Evolutionary conservation across 2,797 vertebrate species (phyloP), one percentile per base, ranked within the genome.

Genomic region (Ficedula albicollis): DNA sequence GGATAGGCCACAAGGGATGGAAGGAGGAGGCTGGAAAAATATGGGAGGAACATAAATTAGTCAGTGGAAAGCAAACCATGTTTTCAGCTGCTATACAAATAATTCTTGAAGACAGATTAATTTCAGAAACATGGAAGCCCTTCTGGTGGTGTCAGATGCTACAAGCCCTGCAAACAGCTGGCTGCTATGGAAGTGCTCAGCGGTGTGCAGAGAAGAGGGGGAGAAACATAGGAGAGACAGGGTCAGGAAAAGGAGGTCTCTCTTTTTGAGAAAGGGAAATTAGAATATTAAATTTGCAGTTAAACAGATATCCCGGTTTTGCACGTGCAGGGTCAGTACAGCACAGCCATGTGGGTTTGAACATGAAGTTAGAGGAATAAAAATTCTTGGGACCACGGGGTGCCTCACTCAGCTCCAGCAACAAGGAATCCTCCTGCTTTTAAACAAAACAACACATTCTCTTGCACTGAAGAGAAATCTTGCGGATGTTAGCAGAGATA

Each of bases 161-260:
- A 13, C 3, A 5, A 25, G 13, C 8, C 8, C 20, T 0, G 0
- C 4, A 5, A 94, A 36, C 0, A 0, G 5, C 23, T 76, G 55
- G 27, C 6, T 54, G 23, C 34, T 80, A 6, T 39, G 13, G 51
- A 70, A 62, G 10, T 7, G 48, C n/a, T 44, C 26, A 9, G 1
- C 56, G 39, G 2, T 67, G 36, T 22, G 48, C 32, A 73, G 20
- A 39, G 20, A 68, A 74, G 46, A 67, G 0, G 1, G 8, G 11
- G 11, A 20, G 41, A 39, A 68, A 73, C 15, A 46, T 4, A n/a
- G 10, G 7, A 39, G 20, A 44, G 23, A 46, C 17, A 36, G 5
- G 13, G 34, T 43, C 13, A 73, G n/a, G 51, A 76, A n/a, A 59
- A 39, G 1, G 7, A 58, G 4, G 1, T 27, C 26, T 46, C 4